phyloP scores from a whole-genome alignment of 1,140 invertebrate genomes.

The Nautilus pompilius region DNA sequence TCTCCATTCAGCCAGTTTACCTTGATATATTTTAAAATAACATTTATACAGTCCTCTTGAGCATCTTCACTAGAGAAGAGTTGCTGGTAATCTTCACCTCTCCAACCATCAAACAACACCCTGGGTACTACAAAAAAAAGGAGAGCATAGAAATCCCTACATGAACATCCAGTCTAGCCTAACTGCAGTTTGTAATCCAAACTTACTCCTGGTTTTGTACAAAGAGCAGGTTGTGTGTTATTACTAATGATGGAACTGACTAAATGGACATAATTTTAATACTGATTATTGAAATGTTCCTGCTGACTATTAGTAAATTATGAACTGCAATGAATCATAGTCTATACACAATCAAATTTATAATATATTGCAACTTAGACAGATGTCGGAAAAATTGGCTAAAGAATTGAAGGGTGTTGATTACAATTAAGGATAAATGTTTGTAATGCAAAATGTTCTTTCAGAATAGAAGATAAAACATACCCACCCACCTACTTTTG shows the following conservation, averaged over 20 bases:
- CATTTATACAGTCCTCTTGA: conserved; percentile 46
- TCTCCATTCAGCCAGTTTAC: too few species aligned
- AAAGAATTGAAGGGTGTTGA: too few species aligned
- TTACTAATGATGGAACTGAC: not conserved
- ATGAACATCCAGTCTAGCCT: conserved; percentile 7
- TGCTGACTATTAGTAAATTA: too few species aligned
- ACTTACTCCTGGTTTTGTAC: too few species aligned
- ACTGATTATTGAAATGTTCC: not conserved
- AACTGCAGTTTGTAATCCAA: not conserved
- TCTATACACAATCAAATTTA: too few species aligned
- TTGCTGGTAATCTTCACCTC: conserved; percentile 64
- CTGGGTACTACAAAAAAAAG: conserved; percentile 66
- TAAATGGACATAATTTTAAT: not conserved
- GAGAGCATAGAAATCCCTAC: not conserved
- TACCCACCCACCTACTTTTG: conserved; percentile 47
- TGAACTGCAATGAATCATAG: too few species aligned
- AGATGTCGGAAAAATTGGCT: too few species aligned
- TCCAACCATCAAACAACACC: conserved; percentile 82
- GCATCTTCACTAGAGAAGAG: conserved; percentile 64
- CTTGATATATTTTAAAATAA: conserved; percentile 38
- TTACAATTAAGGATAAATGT: too few species aligned
- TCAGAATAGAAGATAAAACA: conserved; percentile 6
- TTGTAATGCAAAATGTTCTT: too few species aligned
- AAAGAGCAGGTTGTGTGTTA: too few species aligned
- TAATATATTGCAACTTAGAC: too few species aligned